phyloP scores from a whole-genome alignment of 2,888 invertebrate species.

The Dioctria rufipes region DNA sequence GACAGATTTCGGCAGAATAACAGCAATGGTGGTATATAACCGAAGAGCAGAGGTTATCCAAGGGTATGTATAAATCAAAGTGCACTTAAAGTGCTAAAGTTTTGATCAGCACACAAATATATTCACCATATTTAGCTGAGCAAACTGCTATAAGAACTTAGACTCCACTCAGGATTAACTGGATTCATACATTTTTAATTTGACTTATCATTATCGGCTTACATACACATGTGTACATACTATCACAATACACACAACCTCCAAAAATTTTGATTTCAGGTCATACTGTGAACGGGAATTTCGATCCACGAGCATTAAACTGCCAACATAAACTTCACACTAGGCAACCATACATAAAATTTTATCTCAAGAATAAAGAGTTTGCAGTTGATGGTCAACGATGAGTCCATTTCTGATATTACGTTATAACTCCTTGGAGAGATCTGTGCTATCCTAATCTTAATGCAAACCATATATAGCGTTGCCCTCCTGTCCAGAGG shows the following conservation, averaged over 20 bases:
- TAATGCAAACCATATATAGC: slow-evolving; percentile 40
- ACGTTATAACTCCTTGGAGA: slow-evolving; percentile 18
- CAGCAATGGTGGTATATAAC: slow-evolving; percentile 93
- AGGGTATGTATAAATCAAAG: slow-evolving; percentile 76
- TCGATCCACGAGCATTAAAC: slow-evolving; percentile 87
- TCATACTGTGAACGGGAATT: slow-evolving; percentile 92
- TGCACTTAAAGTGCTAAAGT: background rate
- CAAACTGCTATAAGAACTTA: slow-evolving; percentile 16
- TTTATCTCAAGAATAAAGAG: slow-evolving; percentile 93
- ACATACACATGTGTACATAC: too few species aligned
- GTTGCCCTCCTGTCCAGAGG: slow-evolving; percentile 20
- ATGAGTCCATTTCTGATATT: slow-evolving; percentile 64
- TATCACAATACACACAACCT: too few species aligned
- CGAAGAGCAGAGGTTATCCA: slow-evolving; percentile 89
- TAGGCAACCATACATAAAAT: slow-evolving; percentile 88
- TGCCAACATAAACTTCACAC: slow-evolving; percentile 94
- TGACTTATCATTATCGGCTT: slow-evolving; percentile 46
- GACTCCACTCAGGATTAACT: slow-evolving; percentile 11
- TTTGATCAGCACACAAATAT: slow-evolving; percentile 8
- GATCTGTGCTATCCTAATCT: background rate
- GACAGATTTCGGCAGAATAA: slow-evolving; percentile 91
- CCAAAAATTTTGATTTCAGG: too few species aligned
- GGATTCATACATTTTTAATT: slow-evolving; percentile 36
- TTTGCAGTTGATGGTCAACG: slow-evolving; percentile 93
- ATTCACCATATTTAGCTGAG: slow-evolving; percentile 9